Evolutionary conservation across 2,888 invertebrate genomes (phyloP).

Genomic region (Macrophya alboannulata): DNA sequence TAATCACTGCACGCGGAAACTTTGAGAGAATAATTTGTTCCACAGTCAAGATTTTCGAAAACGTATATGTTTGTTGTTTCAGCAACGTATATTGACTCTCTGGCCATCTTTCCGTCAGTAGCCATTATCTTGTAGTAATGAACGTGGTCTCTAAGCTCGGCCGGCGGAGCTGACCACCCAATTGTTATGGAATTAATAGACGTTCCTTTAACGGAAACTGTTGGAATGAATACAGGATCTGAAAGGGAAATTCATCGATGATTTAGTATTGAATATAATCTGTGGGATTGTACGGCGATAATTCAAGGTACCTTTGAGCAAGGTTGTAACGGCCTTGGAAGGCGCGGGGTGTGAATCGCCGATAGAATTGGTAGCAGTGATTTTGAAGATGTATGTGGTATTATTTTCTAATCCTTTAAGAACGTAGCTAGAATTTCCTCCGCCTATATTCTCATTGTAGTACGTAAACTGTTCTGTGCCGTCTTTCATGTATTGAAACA

Average conservation of each 20-base stretch:
- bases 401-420: conserved; percentile 85
- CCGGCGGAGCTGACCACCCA: conserved; percentile 88
- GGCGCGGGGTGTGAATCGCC: conserved; percentile 83
- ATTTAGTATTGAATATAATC: not conserved
- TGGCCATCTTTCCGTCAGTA: conserved; percentile 75
- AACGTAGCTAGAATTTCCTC: conserved; percentile 86
- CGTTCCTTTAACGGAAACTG: conserved; percentile 88
- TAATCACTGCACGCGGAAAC: conserved; percentile 92
- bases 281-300: not conserved
- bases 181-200: conserved; percentile 90
- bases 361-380: conserved; percentile 86
- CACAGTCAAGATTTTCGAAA: conserved; percentile 89
- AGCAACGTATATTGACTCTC: conserved; percentile 85
- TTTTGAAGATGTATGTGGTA: conserved; percentile 86
- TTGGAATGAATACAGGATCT: conserved; percentile 91
- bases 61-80: conserved; percentile 86
- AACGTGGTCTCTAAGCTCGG: conserved; percentile 85
- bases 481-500: conserved; percentile 82
- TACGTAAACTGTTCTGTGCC: conserved; percentile 83
- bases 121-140: conserved; percentile 89
- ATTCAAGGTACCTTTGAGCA: conserved; percentile 81
- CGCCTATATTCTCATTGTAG: conserved; percentile 83
- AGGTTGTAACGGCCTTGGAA: conserved; percentile 83
- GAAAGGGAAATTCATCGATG: conserved; percentile 10
- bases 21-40: conserved; percentile 91